phyloP scores from a whole-genome alignment of 2,888 invertebrate genomes.

The Hipparchia semele region DNA sequence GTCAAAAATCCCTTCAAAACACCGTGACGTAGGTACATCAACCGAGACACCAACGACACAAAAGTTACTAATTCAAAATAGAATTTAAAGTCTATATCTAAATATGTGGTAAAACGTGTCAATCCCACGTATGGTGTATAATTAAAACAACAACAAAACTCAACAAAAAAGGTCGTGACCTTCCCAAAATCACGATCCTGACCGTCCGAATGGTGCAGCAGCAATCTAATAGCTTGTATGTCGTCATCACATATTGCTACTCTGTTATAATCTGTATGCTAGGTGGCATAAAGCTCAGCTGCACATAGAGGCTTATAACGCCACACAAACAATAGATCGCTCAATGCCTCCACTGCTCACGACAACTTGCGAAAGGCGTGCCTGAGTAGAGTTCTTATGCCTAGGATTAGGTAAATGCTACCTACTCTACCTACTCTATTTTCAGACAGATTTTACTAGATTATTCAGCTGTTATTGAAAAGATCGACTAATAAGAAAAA shows the following conservation, averaged over 20 bases:
- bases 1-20: no score
- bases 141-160: neutral
- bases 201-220: slow-evolving; percentile 28
- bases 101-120: no score
- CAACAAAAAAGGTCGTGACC: slow-evolving; percentile 50
- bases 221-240: slow-evolving; percentile 24
- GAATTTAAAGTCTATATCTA: no score
- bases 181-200: slow-evolving; percentile 67
- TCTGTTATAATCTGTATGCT: slow-evolving; percentile 24
- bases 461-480: neutral
- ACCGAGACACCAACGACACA: no score
- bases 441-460: no score
- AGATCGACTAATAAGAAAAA: neutral
- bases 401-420: neutral
- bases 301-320: slow-evolving; percentile 3
- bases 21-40: no score
- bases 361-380: slow-evolving; percentile 73
- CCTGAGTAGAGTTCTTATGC: slow-evolving; percentile 18
- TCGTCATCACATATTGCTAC: slow-evolving; percentile 5
- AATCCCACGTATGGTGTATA: no score
- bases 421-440: neutral
- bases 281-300: slow-evolving; percentile 21
- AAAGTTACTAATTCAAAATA: no score
- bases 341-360: slow-evolving; percentile 72
- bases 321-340: slow-evolving; percentile 62